These are phyloP conservation scores for Cataglyphis rosenhaueri DNA, from an alignment of 2,888 invertebrate species.

Conservation along the genomic window DNA sequence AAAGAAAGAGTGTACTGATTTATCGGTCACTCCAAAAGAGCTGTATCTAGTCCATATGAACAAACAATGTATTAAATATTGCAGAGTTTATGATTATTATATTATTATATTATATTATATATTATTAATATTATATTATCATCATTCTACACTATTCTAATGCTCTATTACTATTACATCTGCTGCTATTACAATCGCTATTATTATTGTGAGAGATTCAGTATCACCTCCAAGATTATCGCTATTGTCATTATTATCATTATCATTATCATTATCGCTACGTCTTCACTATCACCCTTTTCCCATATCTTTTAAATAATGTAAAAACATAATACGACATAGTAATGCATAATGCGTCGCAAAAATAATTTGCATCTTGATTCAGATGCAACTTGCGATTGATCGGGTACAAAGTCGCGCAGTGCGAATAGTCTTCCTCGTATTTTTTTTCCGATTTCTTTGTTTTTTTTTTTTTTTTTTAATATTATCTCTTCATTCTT, in stretches of 20 bases:
- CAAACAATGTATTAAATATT: conserved; percentile 82
- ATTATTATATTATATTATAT: conserved; percentile 66
- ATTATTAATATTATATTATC: conserved; percentile 51
- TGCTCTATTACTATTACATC: conserved; percentile 51
- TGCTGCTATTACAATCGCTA: conserved; percentile 25
- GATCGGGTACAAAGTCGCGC: conserved; percentile 19
- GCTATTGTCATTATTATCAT: conserved; percentile 7
- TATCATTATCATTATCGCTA: not conserved
- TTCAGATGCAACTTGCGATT: not conserved
- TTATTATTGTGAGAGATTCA: conserved; percentile 29
- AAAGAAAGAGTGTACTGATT: conserved; percentile 62
- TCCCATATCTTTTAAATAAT: not conserved
- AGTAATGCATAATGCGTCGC: conserved; percentile 9
- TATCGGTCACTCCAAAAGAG: conserved; percentile 64
- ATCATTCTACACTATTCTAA: conserved; percentile 47
- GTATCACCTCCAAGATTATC: conserved; percentile 10
- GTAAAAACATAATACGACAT: not conserved
- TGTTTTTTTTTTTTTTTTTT: not conserved
- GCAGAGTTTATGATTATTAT: conserved; percentile 82
- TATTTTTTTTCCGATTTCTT: not conserved
- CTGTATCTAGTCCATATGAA: conserved; percentile 84
- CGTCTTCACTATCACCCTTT: not conserved
- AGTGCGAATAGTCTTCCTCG: conserved; percentile 40
- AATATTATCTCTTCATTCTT: not conserved
- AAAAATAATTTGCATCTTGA: conserved; percentile 2